A percentile compares a stretch with the other conserved stretches of the same genome.
Conservation (phyloP, 2,888 invertebrate genomes). For the Cantharis nigra region DNA sequence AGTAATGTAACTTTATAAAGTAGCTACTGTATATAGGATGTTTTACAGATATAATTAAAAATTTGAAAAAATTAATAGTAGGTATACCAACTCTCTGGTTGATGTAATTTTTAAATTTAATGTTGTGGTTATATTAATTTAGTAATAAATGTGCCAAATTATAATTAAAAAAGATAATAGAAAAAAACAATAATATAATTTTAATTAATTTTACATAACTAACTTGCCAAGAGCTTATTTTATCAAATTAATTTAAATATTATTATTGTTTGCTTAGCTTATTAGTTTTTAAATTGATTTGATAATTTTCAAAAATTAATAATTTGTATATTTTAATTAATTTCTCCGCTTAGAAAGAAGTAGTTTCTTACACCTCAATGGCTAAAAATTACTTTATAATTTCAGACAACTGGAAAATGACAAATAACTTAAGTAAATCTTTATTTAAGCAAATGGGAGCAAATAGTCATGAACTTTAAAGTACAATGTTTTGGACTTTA, state of each 20-base stretch:
- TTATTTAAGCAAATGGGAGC: too few relatives aligned
- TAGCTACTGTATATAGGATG: neutral
- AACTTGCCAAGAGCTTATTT: neutral
- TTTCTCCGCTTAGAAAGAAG: too few relatives aligned
- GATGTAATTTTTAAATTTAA: neutral
- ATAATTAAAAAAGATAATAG: neutral
- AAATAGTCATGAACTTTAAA: too few relatives aligned
- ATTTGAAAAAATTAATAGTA: too few relatives aligned
- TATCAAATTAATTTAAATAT: neutral
- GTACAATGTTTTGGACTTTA: too few relatives aligned
- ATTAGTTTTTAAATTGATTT: neutral
- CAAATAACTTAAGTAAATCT: too few relatives aligned
- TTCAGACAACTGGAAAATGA: too few relatives aligned
- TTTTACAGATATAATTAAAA: neutral
- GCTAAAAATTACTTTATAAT: too few relatives aligned
- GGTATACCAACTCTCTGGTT: too few relatives aligned
- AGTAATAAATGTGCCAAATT: neutral
- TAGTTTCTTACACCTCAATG: too few relatives aligned
- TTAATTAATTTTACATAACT: neutral
- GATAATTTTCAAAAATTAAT: neutral
- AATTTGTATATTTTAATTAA: too few relatives aligned
- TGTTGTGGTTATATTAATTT: neutral
- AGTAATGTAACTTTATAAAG: neutral
- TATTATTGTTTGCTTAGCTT: neutral
- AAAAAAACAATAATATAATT: neutral